Evolutionary conservation across 2,797 vertebrate genomes (phyloP).

Genomic region (Chelidonichthys spinosus): DNA sequence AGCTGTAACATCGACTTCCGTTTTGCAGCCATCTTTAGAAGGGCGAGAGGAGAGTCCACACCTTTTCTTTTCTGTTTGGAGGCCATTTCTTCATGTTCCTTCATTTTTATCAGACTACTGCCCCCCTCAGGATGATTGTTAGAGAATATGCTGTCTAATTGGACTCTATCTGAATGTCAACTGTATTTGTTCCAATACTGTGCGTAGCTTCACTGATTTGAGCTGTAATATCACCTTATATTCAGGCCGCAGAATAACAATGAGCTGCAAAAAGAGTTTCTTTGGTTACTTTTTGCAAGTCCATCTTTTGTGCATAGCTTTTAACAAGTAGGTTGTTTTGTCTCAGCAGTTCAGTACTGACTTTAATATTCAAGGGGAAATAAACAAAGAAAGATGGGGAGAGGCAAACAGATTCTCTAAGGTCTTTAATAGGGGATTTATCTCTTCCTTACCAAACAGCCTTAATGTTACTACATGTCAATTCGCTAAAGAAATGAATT

Average conservation of each 20-base stretch:
- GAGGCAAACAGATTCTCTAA: conserved; percentile 40
- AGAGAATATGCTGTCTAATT: conserved; percentile 64
- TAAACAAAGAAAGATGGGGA: conserved; percentile 33
- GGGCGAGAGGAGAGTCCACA: conserved; percentile 42
- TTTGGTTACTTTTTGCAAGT: conserved; percentile 37
- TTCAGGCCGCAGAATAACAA: conserved; percentile 61
- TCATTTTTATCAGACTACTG: conserved; percentile 64
- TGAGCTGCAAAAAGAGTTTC: conserved; percentile 42
- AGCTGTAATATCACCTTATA: conserved; percentile 70
- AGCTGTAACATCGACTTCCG: conserved; percentile 65
- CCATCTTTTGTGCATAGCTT: conserved; percentile 55
- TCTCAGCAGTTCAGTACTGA: conserved; percentile 49
- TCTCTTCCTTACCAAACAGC: conserved; percentile 73
- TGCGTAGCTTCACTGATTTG: conserved; percentile 77
- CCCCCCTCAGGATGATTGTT: conserved; percentile 64
- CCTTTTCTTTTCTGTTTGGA: conserved; percentile 58
- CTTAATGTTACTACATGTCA: conserved; percentile 66
- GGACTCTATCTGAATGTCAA: conserved; percentile 79
- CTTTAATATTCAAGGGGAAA: conserved; percentile 37
- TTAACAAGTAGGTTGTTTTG: conserved; percentile 52
- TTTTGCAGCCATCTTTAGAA: conserved; percentile 59
- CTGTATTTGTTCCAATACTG: conserved; percentile 78
- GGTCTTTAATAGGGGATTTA: conserved; percentile 40
- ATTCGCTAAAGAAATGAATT: conserved; percentile 56
- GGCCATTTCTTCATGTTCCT: conserved; percentile 40